Evolutionary conservation across 64 coral and sea anemone genomes (phyloP), one percentile per base, ranked within the genome.

Genomic region (Platygyra sinensis): DNA sequence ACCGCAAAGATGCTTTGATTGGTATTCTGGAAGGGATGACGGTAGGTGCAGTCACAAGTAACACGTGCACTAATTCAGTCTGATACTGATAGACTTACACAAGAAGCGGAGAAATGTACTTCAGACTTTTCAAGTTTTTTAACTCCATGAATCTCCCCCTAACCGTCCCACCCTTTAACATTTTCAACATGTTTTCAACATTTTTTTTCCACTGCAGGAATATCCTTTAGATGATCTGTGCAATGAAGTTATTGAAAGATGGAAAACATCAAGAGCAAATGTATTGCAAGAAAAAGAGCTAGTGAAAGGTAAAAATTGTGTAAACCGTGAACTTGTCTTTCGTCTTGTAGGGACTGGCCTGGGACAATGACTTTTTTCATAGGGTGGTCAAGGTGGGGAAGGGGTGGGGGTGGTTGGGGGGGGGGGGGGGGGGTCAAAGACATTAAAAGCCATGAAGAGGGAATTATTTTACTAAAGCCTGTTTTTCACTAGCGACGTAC

Each of bases 21-120:
- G 96, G 90, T 31, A 98, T 94, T 17, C 62, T 98, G 67, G 87
- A 93, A 52, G 96, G 93, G 72, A 98, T 93, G 88, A 98, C 94
- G 90, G 96, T 98, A 60, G 79, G 6, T 78, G 12, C n/a, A n/a
- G n/a, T n/a, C n/a, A n/a, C n/a, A 19, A 12, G 12, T 16, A 13
- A 22, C 51, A 54, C 51, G 75, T 78, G 51, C 30, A 78, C 30
- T 12, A 39, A 69, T 57, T 57, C 54, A 57, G 54, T 57, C 54
- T 16, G 10, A 69, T 69, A 24, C 54, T 16, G 10, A 69, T 69
- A 24, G 22, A n/a, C 63, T 8, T 67, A 22, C 63, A 25, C 19
- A 25, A 67, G 19, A 25, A 8, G 5, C 15, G 54, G 54, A 57
- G 10, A 57, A 1, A 14, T 57, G 54, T 0, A 22, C 22, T 62